A percentile compares a stretch with the other conserved stretches of the same genome.
Evolutionary conservation across 2,113 vertebrate genomes (phyloP).

Genomic region (Gymnobelideus leadbeateri): DNA sequence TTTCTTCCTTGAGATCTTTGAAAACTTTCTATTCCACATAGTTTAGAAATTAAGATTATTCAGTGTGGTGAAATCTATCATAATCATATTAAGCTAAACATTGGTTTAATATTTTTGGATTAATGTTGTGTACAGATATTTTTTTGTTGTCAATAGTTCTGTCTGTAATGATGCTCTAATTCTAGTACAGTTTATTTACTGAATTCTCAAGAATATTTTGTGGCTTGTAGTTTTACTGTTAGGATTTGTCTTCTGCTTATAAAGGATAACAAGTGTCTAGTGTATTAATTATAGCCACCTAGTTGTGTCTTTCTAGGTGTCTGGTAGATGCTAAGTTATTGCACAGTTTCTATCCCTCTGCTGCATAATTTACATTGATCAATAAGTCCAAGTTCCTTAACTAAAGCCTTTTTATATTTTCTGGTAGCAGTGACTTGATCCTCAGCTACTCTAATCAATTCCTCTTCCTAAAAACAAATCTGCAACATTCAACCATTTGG

Average conservation of each 20-base stretch:
- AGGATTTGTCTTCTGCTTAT: too few relatives aligned
- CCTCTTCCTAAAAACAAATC: background rate
- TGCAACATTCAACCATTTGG: background rate
- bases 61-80: background rate
- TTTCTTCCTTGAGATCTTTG: background rate
- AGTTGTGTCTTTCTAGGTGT: too few relatives aligned
- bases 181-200: too few relatives aligned
- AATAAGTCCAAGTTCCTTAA: background rate
- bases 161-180: too few relatives aligned
- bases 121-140: background rate
- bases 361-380: too few relatives aligned
- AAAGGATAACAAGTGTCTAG: too few relatives aligned
- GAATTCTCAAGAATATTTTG: too few relatives aligned
- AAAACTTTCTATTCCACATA: background rate
- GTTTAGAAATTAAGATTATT: background rate
- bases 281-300: too few relatives aligned
- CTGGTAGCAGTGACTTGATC: background rate
- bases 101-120: background rate
- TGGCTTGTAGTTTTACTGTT: too few relatives aligned
- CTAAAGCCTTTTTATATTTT: background rate
- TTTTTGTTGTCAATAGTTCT: too few relatives aligned
- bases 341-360: too few relatives aligned
- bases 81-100: background rate
- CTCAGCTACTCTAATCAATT: background rate
- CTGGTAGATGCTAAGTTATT: too few relatives aligned